Base-by-base conservation (phyloP, 2,113 vertebrate genomes). In the Apeltes quadracus region DNA sequence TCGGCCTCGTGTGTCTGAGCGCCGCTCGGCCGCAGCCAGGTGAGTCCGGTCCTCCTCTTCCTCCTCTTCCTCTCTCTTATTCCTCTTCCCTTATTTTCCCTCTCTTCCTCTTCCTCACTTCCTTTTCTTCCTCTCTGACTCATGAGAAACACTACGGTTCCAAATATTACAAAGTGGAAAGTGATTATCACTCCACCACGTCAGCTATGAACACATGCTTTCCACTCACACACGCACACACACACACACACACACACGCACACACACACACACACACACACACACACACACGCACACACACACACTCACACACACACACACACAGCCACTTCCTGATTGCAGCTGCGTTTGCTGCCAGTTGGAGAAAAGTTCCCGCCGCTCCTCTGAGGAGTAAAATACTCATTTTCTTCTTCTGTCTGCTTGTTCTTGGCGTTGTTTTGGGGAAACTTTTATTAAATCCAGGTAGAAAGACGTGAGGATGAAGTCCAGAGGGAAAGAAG, bases 1-100 rank as follows among this genome's bases (percentile, higher is more conserved):
- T 96, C 75, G 95, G 94, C 91, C 90, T 97, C 51, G 91, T 87
- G 72, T 94, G 89, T 78, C 82, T 83, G 46, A 89, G 87, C 32
- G 72, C 79, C 1, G 82, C 84, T 53, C 84, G 73, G 9, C 77
- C 85, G 48, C 84, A 76, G 3, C 63, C 84, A 80, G 91, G 93
- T 94, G 84, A 92, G 88, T 84, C 23, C 1, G 23, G 5, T 50
- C 46, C 20, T 50, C 44, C 7, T n/a, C 16, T 5, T 46, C 44
- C 44, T 46, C 44, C 41, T 4, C 12, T 3, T 16, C 14, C 39
- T 14, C 14, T 1, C 3, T 5, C 2, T 41, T 14, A 14, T 41
- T 16, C 16, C 41, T 39, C 7, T 2, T 10, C 38, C 38, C 38
- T 39, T 39, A 2, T 29, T 29, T 29, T 29, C 29, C 38, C 36